Conservation (phyloP, 2,797 vertebrate genomes). For the Sebastes trivittatus region DNA sequence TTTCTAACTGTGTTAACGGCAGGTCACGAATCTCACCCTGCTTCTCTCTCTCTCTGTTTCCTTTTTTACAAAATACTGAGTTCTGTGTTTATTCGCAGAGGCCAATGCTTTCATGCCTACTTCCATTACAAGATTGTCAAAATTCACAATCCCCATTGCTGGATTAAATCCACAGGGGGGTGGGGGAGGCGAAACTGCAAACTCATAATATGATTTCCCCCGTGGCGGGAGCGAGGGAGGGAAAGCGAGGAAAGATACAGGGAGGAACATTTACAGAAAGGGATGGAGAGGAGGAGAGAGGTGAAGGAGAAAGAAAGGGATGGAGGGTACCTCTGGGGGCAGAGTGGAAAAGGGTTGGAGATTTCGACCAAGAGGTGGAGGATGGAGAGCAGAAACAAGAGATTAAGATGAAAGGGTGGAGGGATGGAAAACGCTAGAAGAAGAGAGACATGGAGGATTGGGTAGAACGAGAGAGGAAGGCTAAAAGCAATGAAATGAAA, state of each 20-base stretch:
- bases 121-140: slow-evolving; percentile 83
- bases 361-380: slow-evolving; percentile 16
- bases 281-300: neutral
- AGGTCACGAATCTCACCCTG: slow-evolving; percentile 3
- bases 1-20: slow-evolving; percentile 31
- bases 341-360: slow-evolving; percentile 12
- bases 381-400: slow-evolving; percentile 21
- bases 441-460: neutral
- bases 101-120: slow-evolving; percentile 63
- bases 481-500: slow-evolving; percentile 48
- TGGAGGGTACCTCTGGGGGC: neutral
- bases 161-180: slow-evolving; percentile 75
- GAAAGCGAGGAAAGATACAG: slow-evolving; percentile 9
- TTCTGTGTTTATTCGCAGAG: slow-evolving; percentile 54
- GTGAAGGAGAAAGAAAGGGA: slow-evolving; percentile 16
- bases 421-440: neutral
- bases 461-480: neutral
- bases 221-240: slow-evolving; percentile 34
- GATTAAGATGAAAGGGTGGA: slow-evolving; percentile 18
- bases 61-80: slow-evolving; percentile 27
- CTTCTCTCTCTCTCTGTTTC: slow-evolving; percentile 5
- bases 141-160: slow-evolving; percentile 75
- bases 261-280: slow-evolving; percentile 5
- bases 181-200: slow-evolving; percentile 39
- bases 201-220: slow-evolving; percentile 82